Evolutionary conservation across 2,113 vertebrate species (phyloP), one percentile per base, ranked within the genome.

Genomic region (Dicrurus megarhynchus): DNA sequence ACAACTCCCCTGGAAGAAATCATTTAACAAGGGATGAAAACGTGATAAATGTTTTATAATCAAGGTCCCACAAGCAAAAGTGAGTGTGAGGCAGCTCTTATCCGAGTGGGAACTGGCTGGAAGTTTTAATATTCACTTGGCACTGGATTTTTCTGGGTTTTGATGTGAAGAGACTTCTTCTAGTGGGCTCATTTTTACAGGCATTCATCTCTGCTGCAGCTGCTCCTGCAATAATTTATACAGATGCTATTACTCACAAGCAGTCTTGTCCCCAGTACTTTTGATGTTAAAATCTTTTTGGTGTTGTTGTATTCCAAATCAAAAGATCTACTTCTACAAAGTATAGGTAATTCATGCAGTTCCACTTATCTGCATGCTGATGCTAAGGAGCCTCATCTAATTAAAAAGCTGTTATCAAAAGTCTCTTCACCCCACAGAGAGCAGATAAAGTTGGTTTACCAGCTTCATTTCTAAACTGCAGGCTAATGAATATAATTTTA

Each of bases 401-500:
- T 90, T 93, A 90, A 94, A 97, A 96, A 87, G 53, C 82, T 87
- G 61, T 73, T 93, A 96, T 93, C 67, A 42, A 82, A 94, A 94
- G 49, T 85, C 91, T 94, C 73, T 84, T 94, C 78, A 85, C 53
- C 70, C 49, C 70, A 90, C 78, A 89, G 84, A 84, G 28, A 76
- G 90, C 57, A 90, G 94, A 91, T 91, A 73, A 94, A 96, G 88
- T 85, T 96, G 88, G 82, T 85, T 97, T 95, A 91, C 82, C 70
- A 76, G 57, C 41, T 76, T 91, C 53, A 3, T 85, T 93, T 93
- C 85, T 68, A 90, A 93, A 87, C 87, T 60, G 82, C 39, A 37
- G 70, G 70, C 57, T 95, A 93, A 95, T 96, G 70, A 95, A 95
- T 91, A 44, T 87, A 57, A 96, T 94, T 95, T 91, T 94, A 90